These are phyloP conservation scores for Rhinopomastus cyanomelas DNA, from an alignment of 2,113 vertebrate species.

Conservation along the genomic window DNA sequence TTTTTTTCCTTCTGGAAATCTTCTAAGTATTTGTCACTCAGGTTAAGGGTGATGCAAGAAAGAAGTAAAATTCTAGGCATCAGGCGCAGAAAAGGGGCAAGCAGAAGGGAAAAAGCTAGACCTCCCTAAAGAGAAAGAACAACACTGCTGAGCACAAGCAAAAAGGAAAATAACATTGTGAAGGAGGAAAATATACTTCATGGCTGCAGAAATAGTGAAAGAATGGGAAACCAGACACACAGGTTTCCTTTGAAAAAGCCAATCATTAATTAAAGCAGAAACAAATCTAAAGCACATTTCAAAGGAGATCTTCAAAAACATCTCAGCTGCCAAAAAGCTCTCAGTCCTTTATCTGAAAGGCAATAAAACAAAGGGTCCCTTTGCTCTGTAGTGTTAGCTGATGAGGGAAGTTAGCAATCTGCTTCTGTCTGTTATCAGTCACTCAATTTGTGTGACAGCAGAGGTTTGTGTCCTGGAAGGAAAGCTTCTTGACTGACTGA, in stretches of 20 bases:
- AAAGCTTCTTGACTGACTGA: constrained; percentile 2
- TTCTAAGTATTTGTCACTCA: neutral
- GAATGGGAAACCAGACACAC: neutral
- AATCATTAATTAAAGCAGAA: neutral
- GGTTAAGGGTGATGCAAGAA: neutral
- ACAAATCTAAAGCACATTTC: neutral
- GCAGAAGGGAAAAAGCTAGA: neutral
- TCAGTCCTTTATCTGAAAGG: neutral
- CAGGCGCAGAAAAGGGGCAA: neutral
- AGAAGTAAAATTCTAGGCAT: neutral
- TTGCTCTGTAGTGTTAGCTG: neutral
- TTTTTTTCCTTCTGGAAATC: neutral
- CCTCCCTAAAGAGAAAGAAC: neutral
- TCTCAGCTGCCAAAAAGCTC: neutral
- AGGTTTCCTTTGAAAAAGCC: neutral
- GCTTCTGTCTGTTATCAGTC: constrained; percentile 1
- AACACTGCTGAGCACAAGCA: neutral
- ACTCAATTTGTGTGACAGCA: neutral
- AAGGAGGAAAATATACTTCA: neutral
- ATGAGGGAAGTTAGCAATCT: neutral
- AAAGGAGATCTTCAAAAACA: neutral
- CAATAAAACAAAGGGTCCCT: neutral
- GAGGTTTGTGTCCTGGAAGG: neutral
- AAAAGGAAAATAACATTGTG: neutral
- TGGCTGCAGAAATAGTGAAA: neutral